These are phyloP conservation scores for Phasianus colchicus DNA, from an alignment of 2,113 vertebrate species.

Conservation along the genomic window DNA sequence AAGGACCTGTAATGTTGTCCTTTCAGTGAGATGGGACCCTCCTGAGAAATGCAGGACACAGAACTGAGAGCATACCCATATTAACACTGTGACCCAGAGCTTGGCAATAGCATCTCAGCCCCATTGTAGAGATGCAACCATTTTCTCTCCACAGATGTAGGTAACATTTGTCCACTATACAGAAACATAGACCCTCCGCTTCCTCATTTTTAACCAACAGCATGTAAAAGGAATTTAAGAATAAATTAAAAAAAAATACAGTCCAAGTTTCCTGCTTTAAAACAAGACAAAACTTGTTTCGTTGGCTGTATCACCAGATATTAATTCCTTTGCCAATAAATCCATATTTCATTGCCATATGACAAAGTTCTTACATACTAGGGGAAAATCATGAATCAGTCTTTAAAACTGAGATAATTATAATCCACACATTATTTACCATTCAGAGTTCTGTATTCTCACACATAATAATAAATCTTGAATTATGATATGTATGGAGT, in stretches of 20 bases:
- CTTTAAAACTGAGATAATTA: neutral
- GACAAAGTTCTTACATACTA: neutral
- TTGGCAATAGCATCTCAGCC: neutral
- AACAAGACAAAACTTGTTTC: neutral
- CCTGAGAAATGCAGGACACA: neutral
- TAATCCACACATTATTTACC: neutral
- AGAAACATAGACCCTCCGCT: neutral
- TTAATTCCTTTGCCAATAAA: neutral
- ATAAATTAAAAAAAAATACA: neutral
- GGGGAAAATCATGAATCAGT: neutral
- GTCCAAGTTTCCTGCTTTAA: neutral
- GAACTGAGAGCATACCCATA: neutral
- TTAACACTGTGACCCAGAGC: neutral
- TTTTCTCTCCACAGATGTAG: neutral
- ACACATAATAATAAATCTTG: neutral
- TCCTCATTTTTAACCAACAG: neutral
- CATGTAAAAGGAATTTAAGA: neutral
- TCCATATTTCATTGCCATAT: neutral
- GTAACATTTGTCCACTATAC: neutral
- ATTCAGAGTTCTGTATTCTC: neutral
- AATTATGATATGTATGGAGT: neutral
- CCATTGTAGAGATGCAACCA: neutral
- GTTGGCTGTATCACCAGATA: neutral
- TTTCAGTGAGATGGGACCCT: neutral
- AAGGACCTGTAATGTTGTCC: neutral